A percentile compares a stretch with the other conserved stretches of the same genome.
Evolutionary conservation across 2,888 invertebrate species (phyloP).

Genomic region (Philonicus albiceps): DNA sequence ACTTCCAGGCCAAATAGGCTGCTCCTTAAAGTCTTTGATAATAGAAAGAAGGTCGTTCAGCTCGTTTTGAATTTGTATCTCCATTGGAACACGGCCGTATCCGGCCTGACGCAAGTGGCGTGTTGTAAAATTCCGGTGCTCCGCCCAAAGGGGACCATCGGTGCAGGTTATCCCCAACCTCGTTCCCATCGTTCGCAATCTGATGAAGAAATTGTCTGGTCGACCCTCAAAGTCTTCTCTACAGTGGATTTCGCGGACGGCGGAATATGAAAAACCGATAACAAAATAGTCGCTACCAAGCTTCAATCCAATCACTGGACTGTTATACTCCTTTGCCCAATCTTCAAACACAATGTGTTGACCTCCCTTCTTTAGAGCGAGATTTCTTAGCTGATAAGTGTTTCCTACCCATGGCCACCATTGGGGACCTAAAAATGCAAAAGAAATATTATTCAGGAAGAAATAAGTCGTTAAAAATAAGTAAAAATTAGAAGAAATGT

Average conservation of each 20-base stretch:
- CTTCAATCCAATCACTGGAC: constrained; percentile 68
- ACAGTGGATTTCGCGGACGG: constrained; percentile 66
- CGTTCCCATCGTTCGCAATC: constrained; percentile 71
- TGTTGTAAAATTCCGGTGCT: constrained; percentile 67
- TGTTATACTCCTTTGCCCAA: constrained; percentile 64
- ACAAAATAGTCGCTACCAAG: constrained; percentile 67
- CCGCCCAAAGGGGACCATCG: constrained; percentile 68
- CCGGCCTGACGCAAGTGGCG: constrained; percentile 67
- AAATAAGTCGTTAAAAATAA: no score
- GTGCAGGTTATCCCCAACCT: constrained; percentile 67
- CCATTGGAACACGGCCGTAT: constrained; percentile 67
- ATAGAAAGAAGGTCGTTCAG: constrained; percentile 61
- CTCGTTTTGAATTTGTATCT: constrained; percentile 67
- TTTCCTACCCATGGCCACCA: constrained; percentile 62
- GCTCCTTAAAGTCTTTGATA: constrained; percentile 52
- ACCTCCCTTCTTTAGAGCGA: constrained; percentile 61
- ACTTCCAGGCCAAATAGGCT: constrained; percentile 57
- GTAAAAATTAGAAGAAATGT: background rate
- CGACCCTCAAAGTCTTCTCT: constrained; percentile 71
- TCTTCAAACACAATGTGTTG: constrained; percentile 66
- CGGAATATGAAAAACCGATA: constrained; percentile 66
- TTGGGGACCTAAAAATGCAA: constrained; percentile 55
- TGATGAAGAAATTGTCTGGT: constrained; percentile 72
- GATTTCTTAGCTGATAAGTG: constrained; percentile 56
- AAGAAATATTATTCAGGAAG: no score